phyloP scores from a whole-genome alignment of 2,888 invertebrate genomes.

The Hypena proboscidalis region DNA sequence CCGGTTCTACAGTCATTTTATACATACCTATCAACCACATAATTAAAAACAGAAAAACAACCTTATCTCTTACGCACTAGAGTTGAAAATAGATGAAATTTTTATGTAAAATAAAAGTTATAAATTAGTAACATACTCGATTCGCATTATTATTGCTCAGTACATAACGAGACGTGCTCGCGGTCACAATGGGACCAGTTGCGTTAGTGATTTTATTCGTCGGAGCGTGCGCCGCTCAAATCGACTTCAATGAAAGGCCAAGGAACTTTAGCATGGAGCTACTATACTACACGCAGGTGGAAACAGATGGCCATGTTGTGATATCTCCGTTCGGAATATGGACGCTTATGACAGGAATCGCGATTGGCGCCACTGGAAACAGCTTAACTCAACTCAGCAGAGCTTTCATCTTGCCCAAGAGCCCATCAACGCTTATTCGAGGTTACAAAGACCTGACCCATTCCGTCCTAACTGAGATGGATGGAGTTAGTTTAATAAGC shows the following conservation, averaged over 20 bases:
- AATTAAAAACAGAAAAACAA: no score
- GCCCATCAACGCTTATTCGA: constrained; percentile 49
- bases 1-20: no score
- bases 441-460: constrained; percentile 65
- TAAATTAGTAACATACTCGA: constrained; percentile 60
- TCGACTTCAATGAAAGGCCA: constrained; percentile 70
- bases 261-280: constrained; percentile 77
- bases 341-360: constrained; percentile 77
- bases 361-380: constrained; percentile 69
- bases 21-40: no score
- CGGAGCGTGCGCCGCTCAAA: constrained; percentile 59
- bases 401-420: constrained; percentile 68
- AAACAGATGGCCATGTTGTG: constrained; percentile 72
- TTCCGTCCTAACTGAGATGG: constrained; percentile 58
- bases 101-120: no score
- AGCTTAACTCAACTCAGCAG: constrained; percentile 63
- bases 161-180: constrained; percentile 54
- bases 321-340: constrained; percentile 81
- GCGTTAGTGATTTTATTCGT: constrained; percentile 55
- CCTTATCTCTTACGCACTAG: no score
- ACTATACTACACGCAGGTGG: constrained; percentile 67
- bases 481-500: constrained; percentile 68
- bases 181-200: constrained; percentile 59
- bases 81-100: no score
- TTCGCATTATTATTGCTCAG: constrained; percentile 63